Evolutionary conservation across 2,797 vertebrate species (phyloP), one percentile per base, ranked within the genome.

Genomic region (Echeneis naucrates): DNA sequence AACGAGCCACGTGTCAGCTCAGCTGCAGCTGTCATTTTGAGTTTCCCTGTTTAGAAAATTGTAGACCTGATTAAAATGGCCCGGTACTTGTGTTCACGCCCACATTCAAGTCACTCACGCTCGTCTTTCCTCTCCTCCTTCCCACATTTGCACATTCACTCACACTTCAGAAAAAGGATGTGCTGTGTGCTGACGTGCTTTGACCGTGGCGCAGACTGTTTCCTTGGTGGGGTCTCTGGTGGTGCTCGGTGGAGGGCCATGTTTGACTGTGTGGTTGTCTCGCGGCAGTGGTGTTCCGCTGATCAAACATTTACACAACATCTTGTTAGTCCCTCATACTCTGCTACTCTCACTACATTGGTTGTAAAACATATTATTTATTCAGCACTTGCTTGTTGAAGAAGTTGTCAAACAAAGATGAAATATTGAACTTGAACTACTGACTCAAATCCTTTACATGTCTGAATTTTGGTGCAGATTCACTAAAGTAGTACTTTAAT

Each of bases 11-110:
- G 66, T 23, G 47, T 82, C 77, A 51, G 75, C 68, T 82, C 77
- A 54, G 75, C 68, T 78, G 84, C 85, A 79, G 82, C 86, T 86
- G 77, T 83, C 79, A 27, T 2, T 32, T 52, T 37, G 37, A 70
- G 61, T 56, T 79, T 81, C 78, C 78, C 45, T 30, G 47, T 77
- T 88, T 75, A 66, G 76, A 86, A 83, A 66, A 48, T 52, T 30
- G 37, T 14, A 26, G 52, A 54, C 21, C 3, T 50, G 48, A 75
- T 79, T 47, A 48, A 72, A 75, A 64, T 33, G 2, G 55, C 38
- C 33, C 32, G 55, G 9, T 5, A 8, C 48, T 55, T 16, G 26
- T 27, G 47, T 7, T 9, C 52, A 52, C 11, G 9, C 64, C 30
- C 42, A 11, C 37, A 8, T 52, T 58, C n/a, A 6, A 40, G 61